These are phyloP conservation scores for Drosophila neonasuta DNA, from an alignment of 2,888 invertebrate species.

Conservation along the genomic window DNA sequence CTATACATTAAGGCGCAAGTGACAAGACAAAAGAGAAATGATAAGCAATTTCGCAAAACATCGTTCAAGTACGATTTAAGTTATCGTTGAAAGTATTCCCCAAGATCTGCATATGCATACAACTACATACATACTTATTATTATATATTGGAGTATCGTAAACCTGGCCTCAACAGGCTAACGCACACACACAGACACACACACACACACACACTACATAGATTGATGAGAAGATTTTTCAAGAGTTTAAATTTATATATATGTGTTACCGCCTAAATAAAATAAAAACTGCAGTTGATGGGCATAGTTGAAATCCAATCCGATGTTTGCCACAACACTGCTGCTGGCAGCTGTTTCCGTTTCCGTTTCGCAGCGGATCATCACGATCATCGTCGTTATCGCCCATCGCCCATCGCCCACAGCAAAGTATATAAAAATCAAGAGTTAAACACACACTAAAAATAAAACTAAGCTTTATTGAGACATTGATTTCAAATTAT, in stretches of 20 bases:
- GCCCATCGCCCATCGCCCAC: neutral
- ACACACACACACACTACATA: conserved; percentile 16
- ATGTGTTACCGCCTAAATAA: conserved; percentile 33
- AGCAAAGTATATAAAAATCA: conserved; percentile 10
- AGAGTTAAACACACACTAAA: conserved; percentile 8
- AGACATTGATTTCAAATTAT: conserved; percentile 58
- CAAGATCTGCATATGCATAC: conserved; percentile 4
- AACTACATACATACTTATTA: neutral
- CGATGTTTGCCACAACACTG: conserved; percentile 27
- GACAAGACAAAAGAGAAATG: conserved; percentile 49
- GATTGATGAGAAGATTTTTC: conserved; percentile 15
- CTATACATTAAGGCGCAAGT: conserved; percentile 56
- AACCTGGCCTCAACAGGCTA: conserved; percentile 25
- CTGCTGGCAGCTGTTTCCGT: conserved; percentile 12
- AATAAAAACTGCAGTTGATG: conserved; percentile 13
- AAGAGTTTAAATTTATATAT: conserved; percentile 28
- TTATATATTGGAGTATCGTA: conserved; percentile 6
- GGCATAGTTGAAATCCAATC: conserved; percentile 1
- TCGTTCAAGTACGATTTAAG: conserved; percentile 49
- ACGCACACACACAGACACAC: conserved; percentile 42
- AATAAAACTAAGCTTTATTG: conserved; percentile 58
- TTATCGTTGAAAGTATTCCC: conserved; percentile 21
- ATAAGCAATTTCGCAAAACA: conserved; percentile 68
- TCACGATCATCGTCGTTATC: conserved; percentile 6
- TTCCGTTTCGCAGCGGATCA: neutral